A percentile compares a stretch with the other conserved stretches of the same genome.
Evolutionary conservation across 2,113 vertebrate species (phyloP).

Genomic region (Ammospiza nelsoni): DNA sequence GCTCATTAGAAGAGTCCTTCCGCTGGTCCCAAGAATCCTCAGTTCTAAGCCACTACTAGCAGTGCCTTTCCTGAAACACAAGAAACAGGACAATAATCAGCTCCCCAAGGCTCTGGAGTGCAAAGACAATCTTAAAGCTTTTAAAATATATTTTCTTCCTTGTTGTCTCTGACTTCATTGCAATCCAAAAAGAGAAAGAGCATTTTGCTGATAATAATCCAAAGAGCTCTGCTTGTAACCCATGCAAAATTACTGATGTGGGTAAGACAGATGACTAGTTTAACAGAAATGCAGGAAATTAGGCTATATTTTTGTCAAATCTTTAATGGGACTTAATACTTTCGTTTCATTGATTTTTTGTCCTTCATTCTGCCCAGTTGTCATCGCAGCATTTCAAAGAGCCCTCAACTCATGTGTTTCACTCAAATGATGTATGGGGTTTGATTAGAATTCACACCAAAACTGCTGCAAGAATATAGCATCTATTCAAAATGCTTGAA

Average conservation of each 20-base stretch:
- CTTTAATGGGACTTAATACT: conserved; percentile 7
- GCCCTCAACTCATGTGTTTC: not conserved
- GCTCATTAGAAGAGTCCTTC: not conserved
- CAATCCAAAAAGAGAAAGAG: not conserved
- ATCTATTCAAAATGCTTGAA: not conserved
- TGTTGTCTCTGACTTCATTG: not conserved
- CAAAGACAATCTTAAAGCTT: not conserved
- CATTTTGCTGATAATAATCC: not conserved
- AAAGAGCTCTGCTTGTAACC: not conserved
- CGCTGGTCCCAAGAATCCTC: not conserved
- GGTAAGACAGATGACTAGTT: not conserved
- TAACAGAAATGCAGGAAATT: conserved; percentile 20
- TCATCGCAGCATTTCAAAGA: not conserved
- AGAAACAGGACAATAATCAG: not conserved
- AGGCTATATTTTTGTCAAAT: not conserved
- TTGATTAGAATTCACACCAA: conserved; percentile 14
- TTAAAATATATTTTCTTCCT: not conserved
- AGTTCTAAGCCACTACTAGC: not conserved
- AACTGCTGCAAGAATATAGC: not conserved
- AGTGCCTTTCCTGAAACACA: not conserved
- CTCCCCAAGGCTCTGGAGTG: not conserved
- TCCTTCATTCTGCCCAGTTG: not conserved
- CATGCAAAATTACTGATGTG: not conserved
- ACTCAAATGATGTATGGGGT: not conserved
- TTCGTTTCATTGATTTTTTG: not conserved